Evolutionary conservation across 2,113 vertebrate species (phyloP).

Genomic region (Vombatus ursinus): DNA sequence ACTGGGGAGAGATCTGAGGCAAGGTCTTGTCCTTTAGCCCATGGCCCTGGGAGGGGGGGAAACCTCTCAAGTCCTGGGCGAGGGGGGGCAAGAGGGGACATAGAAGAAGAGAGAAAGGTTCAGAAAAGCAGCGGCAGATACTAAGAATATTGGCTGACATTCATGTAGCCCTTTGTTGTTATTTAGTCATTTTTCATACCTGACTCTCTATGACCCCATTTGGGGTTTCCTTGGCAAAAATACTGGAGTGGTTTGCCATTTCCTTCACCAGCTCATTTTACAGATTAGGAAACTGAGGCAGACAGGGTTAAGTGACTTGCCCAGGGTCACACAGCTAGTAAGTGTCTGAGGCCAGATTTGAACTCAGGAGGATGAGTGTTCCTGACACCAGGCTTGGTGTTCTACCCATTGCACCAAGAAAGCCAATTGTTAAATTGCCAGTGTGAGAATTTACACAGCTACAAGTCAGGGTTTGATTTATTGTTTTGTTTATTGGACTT

Average conservation of each 20-base stretch:
- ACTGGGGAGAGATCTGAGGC: background rate
- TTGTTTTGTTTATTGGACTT: background rate
- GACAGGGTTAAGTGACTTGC: background rate
- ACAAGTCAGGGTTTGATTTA: background rate
- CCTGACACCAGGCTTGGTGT: background rate
- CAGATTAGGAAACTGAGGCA: background rate
- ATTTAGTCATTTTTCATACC: background rate
- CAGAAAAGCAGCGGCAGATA: background rate
- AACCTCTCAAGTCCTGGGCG: background rate
- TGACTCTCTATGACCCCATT: background rate
- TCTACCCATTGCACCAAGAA: too few relatives aligned
- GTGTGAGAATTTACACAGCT: background rate
- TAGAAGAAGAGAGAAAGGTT: background rate
- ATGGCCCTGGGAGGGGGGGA: too few relatives aligned
- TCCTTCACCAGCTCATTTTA: background rate
- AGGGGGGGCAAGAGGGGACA: background rate
- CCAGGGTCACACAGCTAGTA: background rate
- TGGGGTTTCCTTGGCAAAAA: background rate
- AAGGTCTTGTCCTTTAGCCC: too few relatives aligned
- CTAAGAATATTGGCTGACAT: background rate
- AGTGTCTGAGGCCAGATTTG: background rate
- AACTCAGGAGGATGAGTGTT: background rate
- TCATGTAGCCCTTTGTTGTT: background rate
- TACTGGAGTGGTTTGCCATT: background rate
- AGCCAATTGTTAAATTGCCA: background rate